Base-by-base conservation (phyloP, 2,888 invertebrate genomes). In the Epistrophella euchroma region DNA sequence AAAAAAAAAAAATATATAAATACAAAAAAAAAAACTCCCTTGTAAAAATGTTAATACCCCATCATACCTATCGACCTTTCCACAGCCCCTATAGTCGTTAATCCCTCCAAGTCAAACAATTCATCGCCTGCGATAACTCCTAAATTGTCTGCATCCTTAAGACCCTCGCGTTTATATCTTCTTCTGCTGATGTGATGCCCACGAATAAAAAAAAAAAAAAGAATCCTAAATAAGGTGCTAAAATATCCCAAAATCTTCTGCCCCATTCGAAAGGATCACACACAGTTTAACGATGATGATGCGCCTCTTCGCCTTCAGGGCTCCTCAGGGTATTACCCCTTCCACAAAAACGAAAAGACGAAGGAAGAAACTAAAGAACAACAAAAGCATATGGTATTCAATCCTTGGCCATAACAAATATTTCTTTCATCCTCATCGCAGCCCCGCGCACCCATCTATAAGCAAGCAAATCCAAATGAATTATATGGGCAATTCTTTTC, bases 401-500 rank as follows among this genome's bases (percentile, higher is more conserved):
- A 86, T 82, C 81, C 81, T 77, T 58, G 71, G 72, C 70, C 86
- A 77, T 81, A 56, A 73, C 68, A 76, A 68, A 73, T 70, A 81
- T 70, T 70, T 64, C 64, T 73, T 71, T 22, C 56, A 22, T 37
- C 19, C 71, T 32, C 47, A 56, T 50, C 17, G 15, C 35, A 17
- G 35, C n/a, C 6, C 58, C 22, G 9, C 37, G 22, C 28, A 47
- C 25, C 64, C 58, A n/a, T 40, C 47, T 55, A 28, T 32, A 52
- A 9, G 50, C 70, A 62, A 82, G 77, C 86, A 86, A 86, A 82
- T 86, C 74, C 86, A 86, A 86, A 86, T 82, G 86, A 86, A 82
- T 86, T 86, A 86, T 86, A 86, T 82, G 77, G 82, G 71, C 86
- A 86, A 86, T 86, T 86, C 82, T 64, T 86, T 86, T 86, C 25